Percentiles rank a stretch among this genome's conserved stretches.
Evolutionary conservation across 2,888 invertebrate genomes (phyloP).

Genomic region (Agriopis marginaria): DNA sequence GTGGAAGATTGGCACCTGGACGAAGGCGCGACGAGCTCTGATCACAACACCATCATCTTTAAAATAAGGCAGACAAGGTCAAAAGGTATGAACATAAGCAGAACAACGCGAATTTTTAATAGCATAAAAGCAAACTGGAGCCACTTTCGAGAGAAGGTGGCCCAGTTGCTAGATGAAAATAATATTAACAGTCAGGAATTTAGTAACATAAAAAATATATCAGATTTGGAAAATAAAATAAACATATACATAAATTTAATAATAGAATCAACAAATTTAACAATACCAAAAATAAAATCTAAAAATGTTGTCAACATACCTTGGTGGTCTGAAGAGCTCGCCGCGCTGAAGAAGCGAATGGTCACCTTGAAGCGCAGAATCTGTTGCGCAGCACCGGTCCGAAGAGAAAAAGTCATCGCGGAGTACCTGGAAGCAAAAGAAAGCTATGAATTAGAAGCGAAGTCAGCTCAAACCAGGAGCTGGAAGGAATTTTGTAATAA

Average conservation of each 20-base stretch:
- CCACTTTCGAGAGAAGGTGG: constrained; percentile 39
- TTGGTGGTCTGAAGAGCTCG: no score
- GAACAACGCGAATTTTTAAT: constrained; percentile 38
- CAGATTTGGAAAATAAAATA: constrained; percentile 8
- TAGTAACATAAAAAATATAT: background rate
- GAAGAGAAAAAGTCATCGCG: no score
- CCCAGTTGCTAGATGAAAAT: constrained; percentile 1
- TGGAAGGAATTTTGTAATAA: no score
- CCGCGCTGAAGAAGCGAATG: no score
- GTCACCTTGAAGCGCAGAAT: no score
- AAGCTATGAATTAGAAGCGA: no score
- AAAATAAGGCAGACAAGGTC: constrained; percentile 17
- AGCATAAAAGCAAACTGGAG: constrained; percentile 44
- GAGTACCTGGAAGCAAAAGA: no score
- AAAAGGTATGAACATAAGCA: constrained; percentile 14
- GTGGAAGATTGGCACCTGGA: constrained; percentile 39
- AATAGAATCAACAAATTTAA: no score
- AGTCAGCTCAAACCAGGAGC: no score
- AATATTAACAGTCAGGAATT: constrained; percentile 9
- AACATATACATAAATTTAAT: constrained; percentile 18
- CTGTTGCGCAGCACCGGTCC: no score
- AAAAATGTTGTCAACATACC: no score
- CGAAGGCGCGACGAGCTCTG: background rate
- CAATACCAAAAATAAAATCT: no score
- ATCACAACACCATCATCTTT: constrained; percentile 39